Evolutionary conservation across 2,113 vertebrate genomes (phyloP), one percentile per base, ranked within the genome.

Genomic region (Halichoerus grypus): DNA sequence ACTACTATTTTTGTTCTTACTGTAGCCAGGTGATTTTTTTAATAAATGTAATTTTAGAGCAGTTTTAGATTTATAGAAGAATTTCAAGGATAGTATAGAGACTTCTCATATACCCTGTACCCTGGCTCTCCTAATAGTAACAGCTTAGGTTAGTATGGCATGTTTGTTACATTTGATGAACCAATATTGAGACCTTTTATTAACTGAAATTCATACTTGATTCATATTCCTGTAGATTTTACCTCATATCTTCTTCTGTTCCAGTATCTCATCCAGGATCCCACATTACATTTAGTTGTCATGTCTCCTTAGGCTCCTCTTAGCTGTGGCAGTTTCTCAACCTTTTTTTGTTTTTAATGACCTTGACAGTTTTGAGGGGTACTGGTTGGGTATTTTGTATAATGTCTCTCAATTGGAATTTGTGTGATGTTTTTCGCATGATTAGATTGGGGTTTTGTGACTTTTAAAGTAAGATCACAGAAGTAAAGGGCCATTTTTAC

Each of bases 41-140:
- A 28, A 84, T 46, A 5, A 63, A 42, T 19, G 59, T 46, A 55
- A 81, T 84, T 79, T 92, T 82, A 53, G 77, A 77, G 63, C 6
- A 59, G 26, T 81, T 94, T 77, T 82, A 95, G 83, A 86, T 51
- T 82, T 81, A 63, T 42, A 63, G 49, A 67, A 94, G n/a, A 46
- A 19, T 80, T 59, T 65, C 6, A 79, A 57, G 71, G 53, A n/a
- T 46, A 71, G 16, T 19, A 19, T 26, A 57, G 57, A 67, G 13
- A 6, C 5, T 85, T 88, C 4, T 0, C 18, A 4, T 51, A 14
- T 7, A 85, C 2, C 1, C 28, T 22, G 8, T 28, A 36, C 5
- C 31, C 10, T 53, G 22, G 13, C n/a, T 57, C 1, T 55, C 46
- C 14, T 93, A 1, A 67, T 63, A 31, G 36, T 65, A 79, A 67